Percentiles rank a stretch among this genome's conserved stretches.
Conservation (phyloP, 2,113 vertebrate genomes). For the Heterotis niloticus region DNA sequence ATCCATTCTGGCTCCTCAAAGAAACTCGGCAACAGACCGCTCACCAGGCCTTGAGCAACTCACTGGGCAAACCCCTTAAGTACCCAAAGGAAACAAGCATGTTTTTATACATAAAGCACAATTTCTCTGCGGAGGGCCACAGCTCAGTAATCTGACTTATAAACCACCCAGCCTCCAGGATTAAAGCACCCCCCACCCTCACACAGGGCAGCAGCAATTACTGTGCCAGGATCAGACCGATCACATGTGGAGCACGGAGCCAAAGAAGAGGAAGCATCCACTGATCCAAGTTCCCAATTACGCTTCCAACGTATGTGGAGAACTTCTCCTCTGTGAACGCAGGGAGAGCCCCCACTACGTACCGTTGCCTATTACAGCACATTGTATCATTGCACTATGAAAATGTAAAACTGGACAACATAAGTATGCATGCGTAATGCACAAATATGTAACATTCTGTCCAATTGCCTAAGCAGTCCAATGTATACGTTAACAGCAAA, state of each 20-base stretch:
- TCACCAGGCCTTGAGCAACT: neutral
- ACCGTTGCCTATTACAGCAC: too few species aligned
- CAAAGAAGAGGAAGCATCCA: neutral
- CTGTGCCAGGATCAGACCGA: slow-evolving; percentile 11
- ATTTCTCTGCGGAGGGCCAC: neutral
- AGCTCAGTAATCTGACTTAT: neutral
- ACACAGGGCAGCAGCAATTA: neutral
- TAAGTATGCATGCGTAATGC: neutral
- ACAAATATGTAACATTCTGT: neutral
- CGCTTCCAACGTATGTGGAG: neutral
- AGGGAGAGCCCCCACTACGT: neutral
- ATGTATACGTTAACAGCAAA: too few species aligned
- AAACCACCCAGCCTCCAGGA: neutral
- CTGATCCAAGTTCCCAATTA: neutral
- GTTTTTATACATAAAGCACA: neutral
- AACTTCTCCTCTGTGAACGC: neutral
- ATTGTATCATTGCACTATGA: neutral
- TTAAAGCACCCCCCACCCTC: neutral
- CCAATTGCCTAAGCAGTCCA: neutral
- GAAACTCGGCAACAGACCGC: neutral
- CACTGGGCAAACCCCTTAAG: neutral
- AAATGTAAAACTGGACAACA: too few species aligned
- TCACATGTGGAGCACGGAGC: neutral
- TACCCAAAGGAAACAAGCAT: neutral
- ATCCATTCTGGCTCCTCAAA: neutral